Conservation (phyloP, 2,888 invertebrate species). For the Sarcophaga carnaria region DNA sequence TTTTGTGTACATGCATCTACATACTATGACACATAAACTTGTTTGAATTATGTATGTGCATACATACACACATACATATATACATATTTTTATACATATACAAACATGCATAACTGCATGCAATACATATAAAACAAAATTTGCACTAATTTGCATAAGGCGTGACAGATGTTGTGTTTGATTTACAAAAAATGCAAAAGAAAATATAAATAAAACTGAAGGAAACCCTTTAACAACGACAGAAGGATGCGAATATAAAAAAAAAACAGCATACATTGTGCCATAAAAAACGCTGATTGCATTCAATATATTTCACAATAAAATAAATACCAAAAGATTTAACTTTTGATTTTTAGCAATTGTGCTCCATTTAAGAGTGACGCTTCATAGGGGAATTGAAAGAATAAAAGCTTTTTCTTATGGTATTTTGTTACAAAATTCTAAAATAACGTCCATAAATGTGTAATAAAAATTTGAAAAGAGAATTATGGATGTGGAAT, state of each 20-base stretch:
- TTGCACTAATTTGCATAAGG: conserved; percentile 68
- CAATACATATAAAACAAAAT: conserved; percentile 47
- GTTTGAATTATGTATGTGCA: neutral
- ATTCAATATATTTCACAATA: conserved; percentile 43
- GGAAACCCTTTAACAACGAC: too few species aligned
- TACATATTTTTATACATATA: neutral
- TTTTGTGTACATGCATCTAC: conserved; percentile 2
- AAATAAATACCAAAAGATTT: conserved; percentile 40
- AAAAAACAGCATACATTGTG: neutral
- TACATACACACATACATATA: conserved; percentile 4
- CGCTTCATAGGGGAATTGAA: neutral
- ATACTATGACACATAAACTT: conserved; percentile 8
- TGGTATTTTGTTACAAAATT: too few species aligned
- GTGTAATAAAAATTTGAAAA: too few species aligned
- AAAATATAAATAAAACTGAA: neutral
- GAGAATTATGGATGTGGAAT: too few species aligned
- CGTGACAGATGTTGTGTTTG: conserved; percentile 50
- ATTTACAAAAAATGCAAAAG: conserved; percentile 40
- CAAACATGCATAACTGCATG: neutral
- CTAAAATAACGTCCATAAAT: too few species aligned
- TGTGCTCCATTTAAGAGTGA: neutral
- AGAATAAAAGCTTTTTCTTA: too few species aligned
- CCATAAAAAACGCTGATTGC: conserved; percentile 55
- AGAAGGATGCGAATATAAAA: too few species aligned
- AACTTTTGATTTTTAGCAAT: neutral